Conservation (phyloP, 2,113 vertebrate species). For the Bathybates hornii region DNA sequence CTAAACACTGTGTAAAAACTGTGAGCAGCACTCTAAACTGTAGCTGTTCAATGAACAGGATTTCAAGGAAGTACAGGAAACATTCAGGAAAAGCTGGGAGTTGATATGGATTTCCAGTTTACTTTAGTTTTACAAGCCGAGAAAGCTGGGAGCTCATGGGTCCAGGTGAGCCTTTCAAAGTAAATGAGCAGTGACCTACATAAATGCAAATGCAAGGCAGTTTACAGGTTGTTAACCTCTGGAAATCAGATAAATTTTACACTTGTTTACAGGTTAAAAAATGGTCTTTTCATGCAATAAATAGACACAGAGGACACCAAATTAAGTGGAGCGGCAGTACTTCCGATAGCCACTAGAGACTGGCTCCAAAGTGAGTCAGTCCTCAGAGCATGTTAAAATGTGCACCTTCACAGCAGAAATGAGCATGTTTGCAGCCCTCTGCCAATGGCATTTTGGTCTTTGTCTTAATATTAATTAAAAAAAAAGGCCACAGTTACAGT, state of each 20-base stretch:
- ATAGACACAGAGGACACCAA: neutral
- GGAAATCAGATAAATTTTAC: neutral
- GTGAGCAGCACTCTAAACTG: neutral
- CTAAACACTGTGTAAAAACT: neutral
- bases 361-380: neutral
- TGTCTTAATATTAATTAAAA: neutral
- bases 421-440: neutral
- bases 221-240: neutral
- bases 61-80: neutral
- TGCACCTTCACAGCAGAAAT: neutral
- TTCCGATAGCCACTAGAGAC: neutral
- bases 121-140: neutral
- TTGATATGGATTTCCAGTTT: neutral
- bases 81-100: neutral
- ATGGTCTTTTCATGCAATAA: fast-evolving
- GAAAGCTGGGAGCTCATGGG: neutral
- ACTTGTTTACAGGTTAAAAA: neutral
- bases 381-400: neutral
- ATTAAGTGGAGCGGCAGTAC: neutral
- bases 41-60: neutral
- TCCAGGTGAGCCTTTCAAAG: neutral
- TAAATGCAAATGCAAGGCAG: neutral
- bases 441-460: neutral
- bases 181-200: neutral
- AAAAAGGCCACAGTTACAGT: neutral